Base-by-base conservation (phyloP, 2,113 vertebrate genomes). In the Proterorhinus semilunaris region DNA sequence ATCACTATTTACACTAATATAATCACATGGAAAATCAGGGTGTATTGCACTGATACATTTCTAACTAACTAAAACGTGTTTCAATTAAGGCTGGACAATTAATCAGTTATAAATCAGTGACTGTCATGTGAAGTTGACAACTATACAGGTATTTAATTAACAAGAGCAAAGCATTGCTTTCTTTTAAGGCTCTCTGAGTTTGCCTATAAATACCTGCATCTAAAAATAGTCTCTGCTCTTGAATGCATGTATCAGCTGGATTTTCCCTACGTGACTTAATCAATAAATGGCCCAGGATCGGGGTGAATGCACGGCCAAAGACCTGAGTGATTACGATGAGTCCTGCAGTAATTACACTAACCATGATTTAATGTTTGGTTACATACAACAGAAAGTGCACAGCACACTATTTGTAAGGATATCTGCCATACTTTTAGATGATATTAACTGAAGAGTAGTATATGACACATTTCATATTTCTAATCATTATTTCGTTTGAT, bases 281-380 rank as follows among this genome's bases (percentile, higher is more conserved):
- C 78, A 85, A 83, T 87, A 63, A 83, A 79, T 52, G 71, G 61
- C 66, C 42, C 62, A 70, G 61, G 50, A 75, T 70, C 52, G 71
- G 80, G 80, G 71, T 77, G 75, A 82, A 80, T 74, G 79, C 74
- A 72, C 64, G 59, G 65, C 78, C 70, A 65, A 82, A 84, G 78
- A 84, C 81, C 72, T 83, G 67, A 81, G 82, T 80, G 83, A 88
- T 89, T 89, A 90, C 66, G 80, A 42, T 81, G 75, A 74, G 78
- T 72, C 70, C 73, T 76, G 76, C 78, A 83, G 83, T 78, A 88
- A 89, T 90, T 82, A 83, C 85, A 90, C 83, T 66, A 45, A 79
- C 83, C 79, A 85, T 62, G 69, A 88, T 87, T 78, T 82, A 89
- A 87, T 75, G 66, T 80, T 78, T 36, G 27, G 27, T 53, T 17